A percentile compares a stretch with the other conserved stretches of the same genome.
Evolutionary conservation across 2,888 invertebrate species (phyloP).

Genomic region (Rhagium mordax): DNA sequence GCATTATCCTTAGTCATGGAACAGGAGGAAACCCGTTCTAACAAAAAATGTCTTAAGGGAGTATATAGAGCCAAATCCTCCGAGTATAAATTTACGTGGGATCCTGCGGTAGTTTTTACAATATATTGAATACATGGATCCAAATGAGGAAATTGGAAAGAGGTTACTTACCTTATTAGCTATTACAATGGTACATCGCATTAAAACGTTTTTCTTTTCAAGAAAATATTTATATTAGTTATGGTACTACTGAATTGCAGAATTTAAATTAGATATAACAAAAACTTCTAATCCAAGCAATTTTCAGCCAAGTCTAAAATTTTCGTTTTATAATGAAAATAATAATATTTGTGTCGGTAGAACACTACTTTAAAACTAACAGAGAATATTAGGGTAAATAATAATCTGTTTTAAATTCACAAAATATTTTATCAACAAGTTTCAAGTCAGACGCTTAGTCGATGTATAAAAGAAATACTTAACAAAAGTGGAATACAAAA

Average conservation of each 20-base stretch:
- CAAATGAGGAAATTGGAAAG: neutral
- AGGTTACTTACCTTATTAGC: neutral
- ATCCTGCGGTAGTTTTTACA: neutral
- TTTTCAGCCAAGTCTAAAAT: neutral
- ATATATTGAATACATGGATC: neutral
- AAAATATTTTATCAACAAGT: no score
- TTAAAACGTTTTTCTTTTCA: neutral
- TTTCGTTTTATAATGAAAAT: neutral
- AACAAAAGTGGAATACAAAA: no score
- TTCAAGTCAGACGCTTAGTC: no score
- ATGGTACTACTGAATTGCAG: neutral
- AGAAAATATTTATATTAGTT: neutral
- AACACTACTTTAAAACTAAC: neutral
- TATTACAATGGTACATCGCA: neutral
- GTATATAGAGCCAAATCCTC: neutral
- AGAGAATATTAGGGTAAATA: neutral
- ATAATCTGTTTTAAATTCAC: neutral
- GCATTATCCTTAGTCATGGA: neutral
- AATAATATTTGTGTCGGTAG: neutral
- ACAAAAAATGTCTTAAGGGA: neutral
- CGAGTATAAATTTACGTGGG: neutral
- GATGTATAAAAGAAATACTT: no score
- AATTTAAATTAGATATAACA: neutral
- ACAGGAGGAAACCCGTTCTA: neutral
- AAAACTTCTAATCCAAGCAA: neutral